phyloP scores from a whole-genome alignment of 2,888 invertebrate genomes.

The Patella caerulea region DNA sequence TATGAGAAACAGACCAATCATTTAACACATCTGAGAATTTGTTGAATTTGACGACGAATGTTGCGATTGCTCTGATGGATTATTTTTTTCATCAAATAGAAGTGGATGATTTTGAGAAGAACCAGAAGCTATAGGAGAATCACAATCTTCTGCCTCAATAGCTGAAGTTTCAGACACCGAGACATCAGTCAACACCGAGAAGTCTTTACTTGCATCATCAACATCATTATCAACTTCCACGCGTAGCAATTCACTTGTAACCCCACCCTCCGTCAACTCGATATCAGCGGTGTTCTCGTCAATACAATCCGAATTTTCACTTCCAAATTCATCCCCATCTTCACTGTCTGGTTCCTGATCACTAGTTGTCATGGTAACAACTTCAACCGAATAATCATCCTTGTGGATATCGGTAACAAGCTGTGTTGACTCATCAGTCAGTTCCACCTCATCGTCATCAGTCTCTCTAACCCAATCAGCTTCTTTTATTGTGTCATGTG shows the following conservation, averaged over 20 bases:
- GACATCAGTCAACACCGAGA: conserved; percentile 32
- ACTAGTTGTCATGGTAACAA: neutral
- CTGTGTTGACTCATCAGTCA: neutral
- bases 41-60: too few species aligned
- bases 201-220: conserved; percentile 14
- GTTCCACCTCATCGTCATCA: neutral
- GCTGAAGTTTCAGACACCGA: conserved; percentile 35
- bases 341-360: neutral
- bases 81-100: neutral
- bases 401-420: neutral
- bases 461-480: neutral
- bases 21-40: too few species aligned
- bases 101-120: conserved; percentile 28
- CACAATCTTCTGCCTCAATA: conserved; percentile 39
- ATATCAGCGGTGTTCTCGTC: neutral
- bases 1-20: too few species aligned
- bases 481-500: neutral
- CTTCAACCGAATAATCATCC: too few species aligned
- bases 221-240: conserved; percentile 25
- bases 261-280: neutral
- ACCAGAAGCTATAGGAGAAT: conserved; percentile 25
- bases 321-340: conserved; percentile 24
- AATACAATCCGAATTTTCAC: neutral
- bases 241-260: neutral
- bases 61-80: too few species aligned